Base-by-base conservation (phyloP, 1,140 invertebrate genomes). In the Anadara kagoshimensis region DNA sequence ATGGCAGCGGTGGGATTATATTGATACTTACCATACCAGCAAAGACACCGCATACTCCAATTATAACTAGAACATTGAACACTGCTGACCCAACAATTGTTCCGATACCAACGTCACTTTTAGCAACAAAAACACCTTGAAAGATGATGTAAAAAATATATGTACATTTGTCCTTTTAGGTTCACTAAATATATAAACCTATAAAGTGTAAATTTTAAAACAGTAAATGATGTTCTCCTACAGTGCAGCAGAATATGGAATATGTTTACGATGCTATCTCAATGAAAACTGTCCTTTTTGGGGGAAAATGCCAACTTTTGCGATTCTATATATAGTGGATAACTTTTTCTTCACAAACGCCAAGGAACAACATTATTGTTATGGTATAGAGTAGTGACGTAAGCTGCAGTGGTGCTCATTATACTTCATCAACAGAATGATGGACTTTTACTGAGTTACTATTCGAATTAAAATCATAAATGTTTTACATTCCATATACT, bases 61-160 rank as follows among this genome's bases (percentile, higher is more conserved):
- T 94, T 0, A 96, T 95, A 26, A 94, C 94, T 3, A 97, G 91
- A 0, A 95, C 94, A 79, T 97, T 97, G 83, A 97, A 97, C 54
- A 97, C 93, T 0, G 95, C 94, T 0, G 94, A 95, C 0, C 95
- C 95, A 1, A 97, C 93, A 18, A 97, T 95, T 0, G 95, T 95
- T 0, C 95, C 95, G 7, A 85, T 75, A 8, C 86, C 83, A 18
- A 89, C 82, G 68, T 89, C 89, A 78, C 85, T 87, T 64, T 89
- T 71, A 1, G 85, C 82, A 58, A 87, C 84, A 66, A 87, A 86
- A 1, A 87, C 83, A 67, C 86, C 86, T 87, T 62, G 5, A 76
- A 77, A 45, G 10, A 20, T 69, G 18, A 57, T 43, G 12, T 24
- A 57, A 65, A 22, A 57, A 1, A 1, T 20, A 57, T 14, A 57